Evolutionary conservation across 2,797 vertebrate species (phyloP).

Genomic region (Urocyon cinereoargenteus): DNA sequence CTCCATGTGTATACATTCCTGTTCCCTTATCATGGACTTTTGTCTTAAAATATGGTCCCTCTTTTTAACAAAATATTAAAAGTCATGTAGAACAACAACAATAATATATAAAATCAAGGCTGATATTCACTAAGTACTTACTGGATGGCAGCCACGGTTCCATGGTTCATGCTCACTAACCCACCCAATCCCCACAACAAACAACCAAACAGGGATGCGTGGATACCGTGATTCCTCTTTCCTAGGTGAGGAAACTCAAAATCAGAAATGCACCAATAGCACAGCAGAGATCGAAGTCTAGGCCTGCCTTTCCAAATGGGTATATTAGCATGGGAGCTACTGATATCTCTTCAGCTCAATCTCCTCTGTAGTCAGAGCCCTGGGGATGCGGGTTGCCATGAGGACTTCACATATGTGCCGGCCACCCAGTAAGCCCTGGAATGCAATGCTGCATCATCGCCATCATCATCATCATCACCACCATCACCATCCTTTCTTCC

Average conservation of each 20-base stretch:
- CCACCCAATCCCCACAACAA: neutral
- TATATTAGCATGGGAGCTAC: neutral
- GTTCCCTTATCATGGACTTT: neutral
- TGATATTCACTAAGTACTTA: neutral
- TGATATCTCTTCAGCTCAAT: neutral
- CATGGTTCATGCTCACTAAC: neutral
- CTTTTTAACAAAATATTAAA: neutral
- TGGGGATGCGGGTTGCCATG: neutral
- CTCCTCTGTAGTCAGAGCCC: neutral
- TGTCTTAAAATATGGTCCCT: constrained; percentile 16
- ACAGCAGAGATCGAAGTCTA: neutral
- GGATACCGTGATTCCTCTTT: neutral
- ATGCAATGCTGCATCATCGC: neutral
- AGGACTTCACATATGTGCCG: neutral
- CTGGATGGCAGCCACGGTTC: neutral
- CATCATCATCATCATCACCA: rapidly evolving
- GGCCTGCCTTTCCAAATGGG: neutral
- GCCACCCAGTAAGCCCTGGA: neutral
- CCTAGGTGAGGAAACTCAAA: neutral
- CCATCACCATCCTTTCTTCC: neutral
- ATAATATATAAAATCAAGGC: constrained; percentile 27
- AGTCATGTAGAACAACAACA: neutral
- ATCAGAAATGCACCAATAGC: neutral
- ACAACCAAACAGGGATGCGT: no score
- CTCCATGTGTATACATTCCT: neutral